Conservation (phyloP, 2,888 invertebrate genomes). For the Pseudococcus viburni region DNA sequence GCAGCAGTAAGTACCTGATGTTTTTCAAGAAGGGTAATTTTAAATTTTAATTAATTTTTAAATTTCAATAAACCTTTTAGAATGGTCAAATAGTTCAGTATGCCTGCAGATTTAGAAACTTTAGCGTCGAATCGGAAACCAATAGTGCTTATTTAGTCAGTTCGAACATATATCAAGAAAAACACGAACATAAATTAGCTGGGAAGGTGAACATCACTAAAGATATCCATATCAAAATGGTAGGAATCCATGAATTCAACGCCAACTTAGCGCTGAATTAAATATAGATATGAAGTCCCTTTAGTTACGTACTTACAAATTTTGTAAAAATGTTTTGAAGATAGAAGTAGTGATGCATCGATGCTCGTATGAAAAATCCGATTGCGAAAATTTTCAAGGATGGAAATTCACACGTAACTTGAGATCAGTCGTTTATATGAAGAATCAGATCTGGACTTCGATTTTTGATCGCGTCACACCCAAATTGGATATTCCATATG, state of each 20-base stretch:
- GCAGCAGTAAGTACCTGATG: too few species aligned
- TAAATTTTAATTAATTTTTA: too few species aligned
- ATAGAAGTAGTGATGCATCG: constrained; percentile 5
- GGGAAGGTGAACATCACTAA: background rate
- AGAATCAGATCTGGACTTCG: constrained; percentile 21
- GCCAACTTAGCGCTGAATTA: too few species aligned
- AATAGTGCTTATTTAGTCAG: background rate
- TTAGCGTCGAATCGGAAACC: background rate
- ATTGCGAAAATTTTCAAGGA: constrained; percentile 38
- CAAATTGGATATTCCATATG: background rate
- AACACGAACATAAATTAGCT: background rate
- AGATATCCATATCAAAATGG: background rate
- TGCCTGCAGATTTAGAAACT: background rate
- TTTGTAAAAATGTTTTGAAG: background rate
- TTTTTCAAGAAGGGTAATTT: too few species aligned
- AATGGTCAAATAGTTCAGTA: background rate
- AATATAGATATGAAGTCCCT: too few species aligned
- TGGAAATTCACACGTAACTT: background rate
- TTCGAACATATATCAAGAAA: background rate
- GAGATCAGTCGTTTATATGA: constrained; percentile 22
- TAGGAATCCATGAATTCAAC: background rate
- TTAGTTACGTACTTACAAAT: too few species aligned
- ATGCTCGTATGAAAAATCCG: constrained; percentile 14
- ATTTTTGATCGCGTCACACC: background rate
- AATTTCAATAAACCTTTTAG: background rate